phyloP scores from a whole-genome alignment of 2,888 invertebrate genomes.

The Sminthurinus aureus region DNA sequence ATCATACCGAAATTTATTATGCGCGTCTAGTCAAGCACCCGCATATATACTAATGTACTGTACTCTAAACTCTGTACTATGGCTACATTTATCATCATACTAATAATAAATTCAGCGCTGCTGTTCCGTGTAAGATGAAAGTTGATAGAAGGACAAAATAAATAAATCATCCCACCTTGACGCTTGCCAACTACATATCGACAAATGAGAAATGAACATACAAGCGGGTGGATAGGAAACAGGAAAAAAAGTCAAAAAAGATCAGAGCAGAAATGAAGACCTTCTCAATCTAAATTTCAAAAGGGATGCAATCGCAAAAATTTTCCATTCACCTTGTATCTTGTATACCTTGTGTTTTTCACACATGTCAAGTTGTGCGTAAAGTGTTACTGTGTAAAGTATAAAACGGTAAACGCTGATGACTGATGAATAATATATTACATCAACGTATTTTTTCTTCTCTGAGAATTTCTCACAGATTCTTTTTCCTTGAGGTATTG shows the following conservation, averaged over 20 bases:
- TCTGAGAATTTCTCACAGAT: not conserved
- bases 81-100: too few species aligned
- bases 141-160: not conserved
- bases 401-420: too few species aligned
- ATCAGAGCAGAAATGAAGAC: not conserved
- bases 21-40: too few species aligned
- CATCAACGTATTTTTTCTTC: not conserved
- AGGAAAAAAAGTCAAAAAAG: not conserved
- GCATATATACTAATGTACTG: too few species aligned
- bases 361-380: too few species aligned
- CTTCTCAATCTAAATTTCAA: not conserved
- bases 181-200: not conserved
- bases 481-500: not conserved
- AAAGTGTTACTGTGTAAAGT: too few species aligned
- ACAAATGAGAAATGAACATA: not conserved
- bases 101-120: too few species aligned
- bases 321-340: not conserved
- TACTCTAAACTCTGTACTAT: too few species aligned
- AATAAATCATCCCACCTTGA: slow-evolving; percentile 26
- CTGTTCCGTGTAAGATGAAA: too few species aligned
- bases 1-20: too few species aligned
- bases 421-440: too few species aligned
- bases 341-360: not conserved
- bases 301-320: not conserved
- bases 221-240: too few species aligned